Conservation (phyloP, 2,888 invertebrate genomes). For the Loripinus fragilis region DNA sequence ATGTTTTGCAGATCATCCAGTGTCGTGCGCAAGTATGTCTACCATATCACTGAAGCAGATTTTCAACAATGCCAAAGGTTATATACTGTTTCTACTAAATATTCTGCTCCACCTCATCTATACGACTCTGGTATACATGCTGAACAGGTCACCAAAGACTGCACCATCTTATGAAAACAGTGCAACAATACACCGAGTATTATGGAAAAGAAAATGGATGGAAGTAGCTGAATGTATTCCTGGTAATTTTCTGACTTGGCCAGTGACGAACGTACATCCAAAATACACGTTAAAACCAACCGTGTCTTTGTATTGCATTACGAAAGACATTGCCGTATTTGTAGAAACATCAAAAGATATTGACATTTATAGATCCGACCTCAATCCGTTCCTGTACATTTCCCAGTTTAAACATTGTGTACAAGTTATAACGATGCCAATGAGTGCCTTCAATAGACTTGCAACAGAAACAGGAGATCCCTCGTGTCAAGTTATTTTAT, state of each 20-base stretch:
- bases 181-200: background rate
- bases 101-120: no score
- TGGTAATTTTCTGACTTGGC: background rate
- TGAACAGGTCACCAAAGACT: no score
- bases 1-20: no score
- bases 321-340: background rate
- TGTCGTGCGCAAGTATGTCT: no score
- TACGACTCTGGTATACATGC: no score
- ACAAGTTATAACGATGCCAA: background rate
- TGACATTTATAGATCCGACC: background rate
- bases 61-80: no score
- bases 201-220: background rate
- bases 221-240: background rate
- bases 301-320: background rate
- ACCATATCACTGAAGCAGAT: no score
- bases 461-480: background rate
- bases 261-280: background rate
- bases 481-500: background rate
- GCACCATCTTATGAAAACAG: no score
- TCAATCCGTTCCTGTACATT: background rate
- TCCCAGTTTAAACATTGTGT: background rate
- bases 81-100: no score
- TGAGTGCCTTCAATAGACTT: background rate
- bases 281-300: background rate
- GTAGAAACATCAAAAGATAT: background rate